These are phyloP conservation scores for Drosophila yakuba DNA, from an alignment of 1,140 invertebrate genomes.

Conservation along the genomic window DNA sequence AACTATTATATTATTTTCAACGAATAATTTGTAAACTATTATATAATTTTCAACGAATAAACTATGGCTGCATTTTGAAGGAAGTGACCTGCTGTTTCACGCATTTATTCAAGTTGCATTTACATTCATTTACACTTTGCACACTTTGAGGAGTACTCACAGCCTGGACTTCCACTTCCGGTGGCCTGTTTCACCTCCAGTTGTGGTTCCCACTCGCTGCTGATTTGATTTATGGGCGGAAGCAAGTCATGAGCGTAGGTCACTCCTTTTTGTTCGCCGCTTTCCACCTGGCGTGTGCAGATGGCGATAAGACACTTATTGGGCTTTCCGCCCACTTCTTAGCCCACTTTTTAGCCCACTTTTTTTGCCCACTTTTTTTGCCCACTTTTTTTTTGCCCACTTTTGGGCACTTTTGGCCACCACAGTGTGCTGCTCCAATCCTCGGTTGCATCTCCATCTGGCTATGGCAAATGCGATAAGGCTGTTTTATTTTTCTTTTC, in stretches of 20 bases:
- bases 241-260: conserved; percentile 30
- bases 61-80: too few species aligned
- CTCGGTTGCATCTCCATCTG: conserved; percentile 28
- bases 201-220: conserved; percentile 27
- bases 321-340: neutral
- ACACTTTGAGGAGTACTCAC: neutral
- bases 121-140: neutral
- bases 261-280: conserved; percentile 13
- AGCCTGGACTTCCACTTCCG: neutral
- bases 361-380: too few species aligned
- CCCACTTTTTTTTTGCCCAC: neutral
- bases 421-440: conserved; percentile 3
- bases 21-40: too few species aligned
- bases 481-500: neutral
- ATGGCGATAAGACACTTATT: conserved; percentile 61
- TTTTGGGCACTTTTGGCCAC: conserved; percentile 1
- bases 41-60: too few species aligned
- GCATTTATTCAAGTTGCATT: neutral
- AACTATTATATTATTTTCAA: too few species aligned
- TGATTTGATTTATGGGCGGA: conserved; percentile 44
- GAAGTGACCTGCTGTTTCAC: too few species aligned
- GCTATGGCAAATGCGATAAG: conserved; percentile 41
- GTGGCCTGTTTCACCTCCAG: conserved; percentile 14
- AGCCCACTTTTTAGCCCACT: too few species aligned
- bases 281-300: conserved; percentile 47